These are phyloP conservation scores for Luehdorfia chinensis DNA, from an alignment of 1,140 invertebrate genomes.

Conservation along the genomic window DNA sequence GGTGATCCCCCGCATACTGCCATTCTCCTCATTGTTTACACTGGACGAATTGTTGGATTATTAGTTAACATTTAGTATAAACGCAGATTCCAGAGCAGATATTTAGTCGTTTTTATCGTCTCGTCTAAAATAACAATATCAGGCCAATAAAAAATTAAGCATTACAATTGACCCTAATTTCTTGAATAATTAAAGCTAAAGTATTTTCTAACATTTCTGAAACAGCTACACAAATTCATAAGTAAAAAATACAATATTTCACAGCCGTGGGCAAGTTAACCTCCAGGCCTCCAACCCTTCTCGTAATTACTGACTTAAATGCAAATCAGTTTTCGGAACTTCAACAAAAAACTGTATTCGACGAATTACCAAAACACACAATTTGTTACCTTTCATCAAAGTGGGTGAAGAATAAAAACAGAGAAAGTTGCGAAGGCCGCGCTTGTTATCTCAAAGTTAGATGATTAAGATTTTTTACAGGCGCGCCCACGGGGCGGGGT, in stretches of 20 bases:
- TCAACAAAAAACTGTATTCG: conserved; percentile 31
- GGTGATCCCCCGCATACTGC: no score
- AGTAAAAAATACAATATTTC: conserved; percentile 11
- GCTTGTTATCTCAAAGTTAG: conserved; percentile 49
- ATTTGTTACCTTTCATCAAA: conserved; percentile 55
- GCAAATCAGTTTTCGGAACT: conserved; percentile 47
- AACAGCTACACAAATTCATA: conserved; percentile 9
- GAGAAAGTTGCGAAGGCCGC: conserved; percentile 31
- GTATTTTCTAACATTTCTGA: conserved; percentile 1
- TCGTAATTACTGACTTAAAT: conserved; percentile 54
- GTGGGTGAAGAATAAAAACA: conserved; percentile 32
- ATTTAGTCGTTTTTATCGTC: no score
- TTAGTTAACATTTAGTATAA: no score
- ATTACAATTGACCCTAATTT: no score
- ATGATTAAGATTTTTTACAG: conserved; percentile 51
- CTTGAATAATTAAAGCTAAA: background rate
- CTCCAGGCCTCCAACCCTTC: conserved; percentile 29
- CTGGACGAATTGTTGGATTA: no score
- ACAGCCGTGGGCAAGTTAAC: conserved; percentile 20
- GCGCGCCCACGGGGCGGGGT: conserved; percentile 1
- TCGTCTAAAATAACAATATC: no score
- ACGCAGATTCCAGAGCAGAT: no score
- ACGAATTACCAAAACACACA: conserved; percentile 44
- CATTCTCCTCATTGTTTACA: no score
- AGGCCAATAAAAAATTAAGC: no score